Base-by-base conservation (phyloP, 1,140 invertebrate species). In the Orchestia grillus region DNA sequence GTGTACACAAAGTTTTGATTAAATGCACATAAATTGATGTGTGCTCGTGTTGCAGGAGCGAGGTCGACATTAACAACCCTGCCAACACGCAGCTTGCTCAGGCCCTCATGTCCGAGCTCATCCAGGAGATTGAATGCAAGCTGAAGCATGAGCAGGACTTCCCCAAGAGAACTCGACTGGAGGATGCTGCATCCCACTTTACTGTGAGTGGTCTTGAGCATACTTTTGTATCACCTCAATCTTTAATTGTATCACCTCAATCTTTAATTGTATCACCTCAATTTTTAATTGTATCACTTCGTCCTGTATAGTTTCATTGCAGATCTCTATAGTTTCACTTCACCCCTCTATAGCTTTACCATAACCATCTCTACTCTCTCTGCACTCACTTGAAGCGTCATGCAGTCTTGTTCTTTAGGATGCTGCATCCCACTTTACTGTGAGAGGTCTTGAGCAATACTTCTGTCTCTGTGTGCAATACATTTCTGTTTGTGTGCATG, bases 71-170 rank as follows among this genome's bases (percentile, higher is more conserved):
- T 40, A 94, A 45, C 44, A 94, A 94, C 47, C 43, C 92, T 45
- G 92, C 92, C 43, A 94, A 94, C 44, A 45, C 44, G 0, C 92
- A 94, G 44, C 92, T 94, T 6, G 92, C 92, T 45, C 92, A 94
- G 44, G 92, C 92, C 44, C 92, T 94, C 43, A 94, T 94, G 92
- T 94, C 92, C 28, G 92, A 94, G 44, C 44, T 94, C 41, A 42
- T 94, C 36, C 92, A 94, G 44, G 92, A 94, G 44, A 94, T 94
- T 47, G 92, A 94, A 40, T 94, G 92, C 92, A 94, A 47, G 36
- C 44, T 94, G 0, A 94, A 94, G 44, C 92, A 94, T 40, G 92
- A 94, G 44, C 43, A 94, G 19, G 92, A 94, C 44, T 94, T 94
- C 40, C 92, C 44, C 23, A 94, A 94, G 44, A 44, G 92, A 15